A percentile compares a stretch with the other conserved stretches of the same genome.
phyloP scores from a whole-genome alignment of 2,888 invertebrate species.

The Brachypalpus laphriformis region DNA sequence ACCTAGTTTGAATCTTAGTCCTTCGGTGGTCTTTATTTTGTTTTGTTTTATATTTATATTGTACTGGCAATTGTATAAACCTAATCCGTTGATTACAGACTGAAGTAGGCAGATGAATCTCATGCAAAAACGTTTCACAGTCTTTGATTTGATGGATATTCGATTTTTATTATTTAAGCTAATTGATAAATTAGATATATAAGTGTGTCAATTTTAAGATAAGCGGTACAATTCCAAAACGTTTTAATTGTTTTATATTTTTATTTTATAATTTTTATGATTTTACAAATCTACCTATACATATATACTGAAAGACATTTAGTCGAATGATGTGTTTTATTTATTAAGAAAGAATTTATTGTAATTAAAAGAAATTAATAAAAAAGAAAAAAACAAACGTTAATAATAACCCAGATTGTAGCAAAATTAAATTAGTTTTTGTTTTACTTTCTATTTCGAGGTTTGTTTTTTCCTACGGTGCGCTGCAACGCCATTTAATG shows the following conservation, averaged over 20 bases:
- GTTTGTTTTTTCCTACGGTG: too few relatives aligned
- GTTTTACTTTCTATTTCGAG: background rate
- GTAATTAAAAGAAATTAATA: conserved; percentile 34
- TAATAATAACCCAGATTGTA: conserved; percentile 32
- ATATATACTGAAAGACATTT: conserved; percentile 21
- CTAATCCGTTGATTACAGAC: background rate
- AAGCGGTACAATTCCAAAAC: conserved; percentile 44
- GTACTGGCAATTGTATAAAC: background rate
- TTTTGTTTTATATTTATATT: conserved; percentile 4
- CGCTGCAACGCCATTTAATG: too few relatives aligned
- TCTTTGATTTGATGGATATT: background rate
- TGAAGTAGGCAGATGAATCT: background rate
- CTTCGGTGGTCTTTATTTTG: background rate
- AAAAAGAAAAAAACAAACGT: conserved; percentile 22
- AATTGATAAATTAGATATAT: conserved; percentile 35
- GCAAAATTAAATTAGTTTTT: conserved; percentile 1
- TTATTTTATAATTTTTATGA: conserved; percentile 30
- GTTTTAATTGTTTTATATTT: conserved; percentile 16
- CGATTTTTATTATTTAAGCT: conserved; percentile 9
- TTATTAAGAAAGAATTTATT: conserved; percentile 53
- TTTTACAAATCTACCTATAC: conserved; percentile 37
- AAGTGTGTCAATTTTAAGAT: conserved; percentile 67
- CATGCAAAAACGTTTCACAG: background rate
- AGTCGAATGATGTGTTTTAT: conserved; percentile 39
- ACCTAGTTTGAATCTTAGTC: background rate